Conservation (phyloP, 2,797 vertebrate species). For the Parambassis ranga region DNA sequence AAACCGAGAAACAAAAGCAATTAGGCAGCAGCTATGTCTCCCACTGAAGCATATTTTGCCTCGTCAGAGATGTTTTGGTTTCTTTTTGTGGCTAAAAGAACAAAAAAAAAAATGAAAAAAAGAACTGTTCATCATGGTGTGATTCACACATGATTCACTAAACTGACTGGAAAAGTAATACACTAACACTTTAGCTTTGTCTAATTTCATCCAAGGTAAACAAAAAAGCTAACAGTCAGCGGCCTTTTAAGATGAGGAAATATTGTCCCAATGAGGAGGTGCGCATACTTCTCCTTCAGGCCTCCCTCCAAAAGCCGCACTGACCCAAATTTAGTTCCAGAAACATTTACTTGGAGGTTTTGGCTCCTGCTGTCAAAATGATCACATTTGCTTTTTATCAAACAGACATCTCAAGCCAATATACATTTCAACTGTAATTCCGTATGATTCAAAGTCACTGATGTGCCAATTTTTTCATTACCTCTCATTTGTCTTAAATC, state of each 20-base stretch:
- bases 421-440: constrained; percentile 32
- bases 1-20: constrained; percentile 23
- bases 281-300: constrained; percentile 19
- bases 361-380: constrained; percentile 43
- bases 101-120: not conserved
- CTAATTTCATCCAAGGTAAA: constrained; percentile 52
- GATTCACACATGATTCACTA: constrained; percentile 38
- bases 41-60: constrained; percentile 6
- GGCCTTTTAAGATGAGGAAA: constrained; percentile 42
- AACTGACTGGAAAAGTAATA: constrained; percentile 24
- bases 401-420: constrained; percentile 15
- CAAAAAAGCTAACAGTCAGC: constrained; percentile 48
- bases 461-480: constrained; percentile 36
- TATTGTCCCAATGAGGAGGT: constrained; percentile 21
- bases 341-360: constrained; percentile 43
- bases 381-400: constrained; percentile 57
- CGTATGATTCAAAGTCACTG: constrained; percentile 19
- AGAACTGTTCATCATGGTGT: not conserved
- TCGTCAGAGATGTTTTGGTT: constrained; percentile 20
- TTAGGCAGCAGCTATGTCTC: constrained; percentile 1
- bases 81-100: constrained; percentile 4
- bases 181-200: constrained; percentile 14
- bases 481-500: constrained; percentile 26
- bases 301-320: constrained; percentile 52
- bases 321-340: constrained; percentile 60